Percentiles rank a stretch among this genome's conserved stretches.
Conservation (phyloP, 2,113 vertebrate species). For the human (Homo sapiens) region DNA sequence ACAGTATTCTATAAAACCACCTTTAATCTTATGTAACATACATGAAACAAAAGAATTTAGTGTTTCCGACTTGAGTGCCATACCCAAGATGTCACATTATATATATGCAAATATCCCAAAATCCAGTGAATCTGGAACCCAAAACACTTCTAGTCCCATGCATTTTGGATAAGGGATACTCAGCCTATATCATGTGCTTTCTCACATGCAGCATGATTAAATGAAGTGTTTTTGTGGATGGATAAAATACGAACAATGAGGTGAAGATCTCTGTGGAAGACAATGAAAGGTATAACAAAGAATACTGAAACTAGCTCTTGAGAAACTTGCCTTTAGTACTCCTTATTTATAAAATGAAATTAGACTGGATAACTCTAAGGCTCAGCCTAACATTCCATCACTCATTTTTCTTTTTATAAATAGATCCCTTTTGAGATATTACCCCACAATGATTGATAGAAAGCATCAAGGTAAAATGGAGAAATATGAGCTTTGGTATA, state of each 20-base stretch:
- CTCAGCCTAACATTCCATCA: background rate
- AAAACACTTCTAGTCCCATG: background rate
- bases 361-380: background rate
- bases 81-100: background rate
- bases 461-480: background rate
- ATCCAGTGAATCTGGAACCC: background rate
- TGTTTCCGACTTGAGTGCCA: background rate
- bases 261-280: background rate
- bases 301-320: background rate
- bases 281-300: background rate
- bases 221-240: background rate
- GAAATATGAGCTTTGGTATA: background rate
- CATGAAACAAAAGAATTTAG: background rate
- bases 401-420: slow-evolving; percentile 12
- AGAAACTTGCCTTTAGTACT: background rate
- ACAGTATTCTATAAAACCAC: background rate
- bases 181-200: background rate
- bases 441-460: background rate
- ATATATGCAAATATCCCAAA: background rate
- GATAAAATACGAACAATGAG: background rate
- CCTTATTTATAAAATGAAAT: background rate
- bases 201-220: background rate
- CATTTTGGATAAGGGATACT: background rate
- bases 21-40: background rate
- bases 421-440: background rate